Conservation (phyloP, 37 sponge, comb jelly and placozoan genomes). For the Axinella damicornis region DNA sequence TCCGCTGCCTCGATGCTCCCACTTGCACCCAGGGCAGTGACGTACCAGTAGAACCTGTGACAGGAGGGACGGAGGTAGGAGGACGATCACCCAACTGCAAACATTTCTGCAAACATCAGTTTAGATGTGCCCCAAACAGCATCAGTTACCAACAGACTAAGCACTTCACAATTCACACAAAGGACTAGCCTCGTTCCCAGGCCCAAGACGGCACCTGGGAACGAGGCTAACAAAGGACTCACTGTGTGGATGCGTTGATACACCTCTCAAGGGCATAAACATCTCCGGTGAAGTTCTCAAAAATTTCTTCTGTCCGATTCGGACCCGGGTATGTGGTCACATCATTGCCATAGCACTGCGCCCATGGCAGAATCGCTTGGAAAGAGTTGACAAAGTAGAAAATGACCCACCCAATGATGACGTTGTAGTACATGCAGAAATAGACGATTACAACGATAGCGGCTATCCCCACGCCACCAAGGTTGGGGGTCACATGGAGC, state of each 20-base stretch:
- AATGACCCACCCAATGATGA: constrained; percentile 92
- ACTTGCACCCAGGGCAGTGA: constrained; percentile 65
- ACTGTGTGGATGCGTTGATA: constrained; percentile 56
- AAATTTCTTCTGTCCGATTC: not conserved
- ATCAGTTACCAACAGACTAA: too few relatives aligned
- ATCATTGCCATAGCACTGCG: constrained; percentile 58
- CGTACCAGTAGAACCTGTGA: constrained; percentile 92
- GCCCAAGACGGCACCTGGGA: not conserved
- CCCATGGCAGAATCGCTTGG: constrained; percentile 91
- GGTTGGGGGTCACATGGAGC: constrained; percentile 75
- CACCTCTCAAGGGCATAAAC: constrained; percentile 8
- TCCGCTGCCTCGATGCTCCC: constrained; percentile 62
- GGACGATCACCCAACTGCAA: too few relatives aligned
- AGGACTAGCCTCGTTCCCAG: too few relatives aligned
- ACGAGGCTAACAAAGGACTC: not conserved
- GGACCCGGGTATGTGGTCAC: constrained; percentile 11
- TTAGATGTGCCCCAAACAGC: too few relatives aligned
- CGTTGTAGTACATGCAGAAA: constrained; percentile 89
- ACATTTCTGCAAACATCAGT: too few relatives aligned
- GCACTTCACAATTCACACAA: too few relatives aligned
- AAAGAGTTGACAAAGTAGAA: constrained; percentile 94
- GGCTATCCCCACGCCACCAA: constrained; percentile 90
- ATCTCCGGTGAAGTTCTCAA: not conserved
- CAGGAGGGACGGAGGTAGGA: not conserved
- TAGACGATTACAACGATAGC: constrained; percentile 62